phyloP scores from a whole-genome alignment of 2,888 invertebrate species.

The Synanthedon vespiformis region DNA sequence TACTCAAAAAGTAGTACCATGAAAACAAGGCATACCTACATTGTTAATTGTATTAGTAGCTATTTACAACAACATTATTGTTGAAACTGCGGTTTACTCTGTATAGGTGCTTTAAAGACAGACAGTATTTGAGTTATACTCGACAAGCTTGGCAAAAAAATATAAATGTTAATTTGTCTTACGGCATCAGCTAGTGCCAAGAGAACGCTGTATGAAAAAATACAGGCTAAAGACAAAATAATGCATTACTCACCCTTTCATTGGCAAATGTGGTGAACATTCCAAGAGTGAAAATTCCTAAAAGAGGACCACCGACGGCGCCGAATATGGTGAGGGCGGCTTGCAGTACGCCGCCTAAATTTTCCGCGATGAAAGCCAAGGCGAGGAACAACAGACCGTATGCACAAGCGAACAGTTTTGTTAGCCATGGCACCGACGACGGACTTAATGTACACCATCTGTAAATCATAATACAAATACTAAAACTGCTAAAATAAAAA shows the following conservation, averaged over 20 bases:
- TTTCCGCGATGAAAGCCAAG: conserved; percentile 85
- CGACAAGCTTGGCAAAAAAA: too few relatives aligned
- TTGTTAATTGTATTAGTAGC: too few relatives aligned
- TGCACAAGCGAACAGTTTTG: conserved; percentile 76
- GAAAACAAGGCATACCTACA: too few relatives aligned
- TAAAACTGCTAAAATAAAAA: background rate
- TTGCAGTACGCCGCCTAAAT: conserved; percentile 88
- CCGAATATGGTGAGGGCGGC: conserved; percentile 88
- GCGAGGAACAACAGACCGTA: conserved; percentile 84
- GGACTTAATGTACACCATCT: conserved; percentile 45
- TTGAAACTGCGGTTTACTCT: too few relatives aligned
- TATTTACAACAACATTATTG: too few relatives aligned
- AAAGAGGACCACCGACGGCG: conserved; percentile 87
- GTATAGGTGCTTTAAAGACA: too few relatives aligned
- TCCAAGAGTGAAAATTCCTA: conserved; percentile 87
- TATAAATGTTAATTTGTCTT: too few relatives aligned
- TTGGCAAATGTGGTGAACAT: conserved; percentile 83
- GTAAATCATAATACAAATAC: conserved; percentile 1
- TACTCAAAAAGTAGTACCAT: too few relatives aligned
- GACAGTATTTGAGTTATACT: too few relatives aligned
- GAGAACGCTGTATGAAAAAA: too few relatives aligned
- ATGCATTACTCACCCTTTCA: conserved; percentile 66
- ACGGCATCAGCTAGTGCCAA: too few relatives aligned
- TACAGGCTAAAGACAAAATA: too few relatives aligned
- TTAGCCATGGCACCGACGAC: conserved; percentile 58